Evolutionary conservation across 1,140 invertebrate genomes (phyloP).

Genomic region (Ruditapes philippinarum): DNA sequence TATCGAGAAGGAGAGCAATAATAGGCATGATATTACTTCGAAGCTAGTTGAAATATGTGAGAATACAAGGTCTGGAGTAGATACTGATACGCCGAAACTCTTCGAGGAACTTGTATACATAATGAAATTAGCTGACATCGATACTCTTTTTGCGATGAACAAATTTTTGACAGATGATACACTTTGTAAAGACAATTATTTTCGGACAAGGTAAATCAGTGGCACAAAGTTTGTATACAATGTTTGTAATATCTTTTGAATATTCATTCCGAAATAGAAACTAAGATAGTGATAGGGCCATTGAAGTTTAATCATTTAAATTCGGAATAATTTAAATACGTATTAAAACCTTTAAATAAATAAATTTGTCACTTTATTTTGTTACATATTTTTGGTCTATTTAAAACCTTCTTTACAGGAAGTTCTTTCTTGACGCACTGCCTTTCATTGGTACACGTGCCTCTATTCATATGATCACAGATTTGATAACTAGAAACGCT

Average conservation of each 20-base stretch:
- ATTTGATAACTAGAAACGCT: slow-evolving; percentile 91
- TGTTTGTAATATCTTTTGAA: too few species aligned
- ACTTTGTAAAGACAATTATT: slow-evolving; percentile 73
- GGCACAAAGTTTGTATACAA: too few species aligned
- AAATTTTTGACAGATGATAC: slow-evolving; percentile 57
- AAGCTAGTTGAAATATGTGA: slow-evolving; percentile 75
- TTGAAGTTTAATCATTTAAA: too few species aligned
- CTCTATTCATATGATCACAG: slow-evolving; percentile 93
- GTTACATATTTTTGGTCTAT: too few species aligned
- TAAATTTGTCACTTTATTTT: too few species aligned
- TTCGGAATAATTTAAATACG: too few species aligned
- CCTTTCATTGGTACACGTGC: slow-evolving; percentile 94
- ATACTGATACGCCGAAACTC: slow-evolving; percentile 84
- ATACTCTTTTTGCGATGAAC: slow-evolving; percentile 71
- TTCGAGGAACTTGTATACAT: slow-evolving; percentile 85
- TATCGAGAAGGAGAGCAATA: slow-evolving; percentile 15
- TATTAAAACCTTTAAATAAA: too few species aligned
- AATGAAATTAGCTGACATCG: slow-evolving; percentile 73
- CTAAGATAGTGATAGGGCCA: too few species aligned
- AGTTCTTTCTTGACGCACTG: slow-evolving; percentile 90
- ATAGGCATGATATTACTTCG: slow-evolving; percentile 58
- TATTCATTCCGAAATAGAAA: too few species aligned
- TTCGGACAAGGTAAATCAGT: slow-evolving; percentile 76
- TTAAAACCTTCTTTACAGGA: too few species aligned
- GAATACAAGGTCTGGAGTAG: slow-evolving; percentile 65